Conservation (phyloP, 37 sponge, comb jelly and placozoan genomes). For the Halisarca cf. caerulea region DNA sequence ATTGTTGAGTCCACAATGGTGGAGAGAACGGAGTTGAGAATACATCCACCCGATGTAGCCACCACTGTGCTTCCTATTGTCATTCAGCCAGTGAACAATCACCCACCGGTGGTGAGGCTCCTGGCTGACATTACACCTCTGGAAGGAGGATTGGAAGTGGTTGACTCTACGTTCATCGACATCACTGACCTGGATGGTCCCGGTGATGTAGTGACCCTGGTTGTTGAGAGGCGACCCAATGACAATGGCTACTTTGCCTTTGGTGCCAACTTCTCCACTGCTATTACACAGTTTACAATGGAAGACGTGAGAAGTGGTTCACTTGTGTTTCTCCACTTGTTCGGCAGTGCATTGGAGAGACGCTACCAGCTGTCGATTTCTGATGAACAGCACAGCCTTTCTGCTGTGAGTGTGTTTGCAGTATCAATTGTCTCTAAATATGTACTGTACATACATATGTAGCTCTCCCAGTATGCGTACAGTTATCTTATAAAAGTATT, state of each 20-base stretch:
- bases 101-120: slow-evolving; percentile 15
- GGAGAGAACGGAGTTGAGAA: slow-evolving; percentile 4
- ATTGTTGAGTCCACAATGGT: slow-evolving; percentile 23
- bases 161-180: slow-evolving; percentile 26
- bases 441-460: not conserved
- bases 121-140: not conserved
- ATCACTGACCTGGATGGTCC: slow-evolving; percentile 44
- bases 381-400: not conserved
- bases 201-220: slow-evolving; percentile 5
- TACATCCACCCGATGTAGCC: slow-evolving; percentile 11
- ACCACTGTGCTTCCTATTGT: not conserved
- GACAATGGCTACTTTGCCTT: slow-evolving; percentile 28
- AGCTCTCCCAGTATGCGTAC: too few relatives aligned
- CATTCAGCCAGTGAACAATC: slow-evolving; percentile 47
- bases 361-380: not conserved
- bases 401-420: not conserved
- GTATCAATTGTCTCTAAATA: not conserved
- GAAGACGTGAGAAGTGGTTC: not conserved
- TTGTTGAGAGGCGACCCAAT: not conserved
- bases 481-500: too few relatives aligned
- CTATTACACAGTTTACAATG: not conserved
- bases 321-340: not conserved
- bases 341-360: slow-evolving; percentile 1
- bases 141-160: slow-evolving; percentile 40
- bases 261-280: not conserved